Percentiles rank a stretch among this genome's conserved stretches.
Conservation (phyloP, 2,888 invertebrate species). For the Aspidiotus destructor region DNA sequence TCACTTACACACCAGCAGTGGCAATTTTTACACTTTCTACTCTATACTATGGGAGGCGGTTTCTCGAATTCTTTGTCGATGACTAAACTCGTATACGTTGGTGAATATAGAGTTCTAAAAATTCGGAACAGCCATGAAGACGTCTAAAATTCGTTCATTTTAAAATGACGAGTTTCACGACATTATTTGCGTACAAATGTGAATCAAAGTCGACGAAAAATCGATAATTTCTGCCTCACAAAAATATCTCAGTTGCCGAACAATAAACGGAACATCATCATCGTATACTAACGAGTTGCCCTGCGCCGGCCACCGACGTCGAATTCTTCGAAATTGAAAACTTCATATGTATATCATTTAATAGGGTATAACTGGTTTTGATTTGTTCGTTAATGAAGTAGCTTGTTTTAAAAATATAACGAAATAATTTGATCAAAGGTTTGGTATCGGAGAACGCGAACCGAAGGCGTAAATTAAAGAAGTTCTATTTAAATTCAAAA, state of each 20-base stretch:
- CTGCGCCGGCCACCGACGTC: slow-evolving; percentile 1
- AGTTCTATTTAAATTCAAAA: no score
- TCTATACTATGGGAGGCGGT: no score
- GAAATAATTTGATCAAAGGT: slow-evolving; percentile 2
- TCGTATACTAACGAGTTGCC: not conserved
- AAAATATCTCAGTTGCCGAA: not conserved
- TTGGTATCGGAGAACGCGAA: not conserved
- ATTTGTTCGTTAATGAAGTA: slow-evolving; percentile 1
- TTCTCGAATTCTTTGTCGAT: no score
- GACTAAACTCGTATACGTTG: no score
- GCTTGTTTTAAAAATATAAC: slow-evolving; percentile 4
- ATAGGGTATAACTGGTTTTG: not conserved
- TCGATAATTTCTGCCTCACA: not conserved
- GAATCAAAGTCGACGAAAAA: not conserved
- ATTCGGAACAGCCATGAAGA: no score
- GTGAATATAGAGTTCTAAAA: no score
- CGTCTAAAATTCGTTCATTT: no score
- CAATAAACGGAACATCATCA: not conserved
- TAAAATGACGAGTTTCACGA: no score
- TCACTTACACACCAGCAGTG: no score
- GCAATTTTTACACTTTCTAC: no score
- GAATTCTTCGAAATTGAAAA: not conserved
- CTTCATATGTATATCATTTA: not conserved
- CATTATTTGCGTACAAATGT: not conserved
- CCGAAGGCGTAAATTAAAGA: not conserved